These are phyloP conservation scores for Empidonax alnorum DNA, from an alignment of 2,113 vertebrate genomes.

Conservation along the genomic window DNA sequence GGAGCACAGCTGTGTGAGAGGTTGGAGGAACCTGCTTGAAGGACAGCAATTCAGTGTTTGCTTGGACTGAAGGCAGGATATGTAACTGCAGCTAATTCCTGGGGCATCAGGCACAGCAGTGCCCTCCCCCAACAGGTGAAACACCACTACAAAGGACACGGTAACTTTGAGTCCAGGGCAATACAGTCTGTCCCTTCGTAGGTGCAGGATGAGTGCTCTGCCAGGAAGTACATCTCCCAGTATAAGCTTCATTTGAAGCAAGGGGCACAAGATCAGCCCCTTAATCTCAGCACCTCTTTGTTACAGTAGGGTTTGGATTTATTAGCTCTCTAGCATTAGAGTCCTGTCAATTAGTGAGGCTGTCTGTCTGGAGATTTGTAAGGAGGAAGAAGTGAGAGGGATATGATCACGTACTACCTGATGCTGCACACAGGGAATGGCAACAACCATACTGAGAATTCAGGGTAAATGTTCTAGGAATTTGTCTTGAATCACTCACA, in stretches of 20 bases:
- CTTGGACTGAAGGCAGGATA: neutral
- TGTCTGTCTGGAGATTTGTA: neutral
- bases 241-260: neutral
- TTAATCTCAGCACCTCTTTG: neutral
- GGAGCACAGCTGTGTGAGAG: neutral
- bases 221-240: neutral
- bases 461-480: neutral
- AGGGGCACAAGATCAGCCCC: neutral
- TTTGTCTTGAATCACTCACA: neutral
- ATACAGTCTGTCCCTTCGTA: neutral
- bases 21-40: fast-evolving
- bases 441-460: neutral
- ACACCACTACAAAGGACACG: neutral
- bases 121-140: neutral
- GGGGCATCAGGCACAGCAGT: neutral
- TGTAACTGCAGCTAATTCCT: neutral
- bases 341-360: neutral
- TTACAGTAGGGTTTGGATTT: neutral
- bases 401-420: neutral
- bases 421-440: neutral
- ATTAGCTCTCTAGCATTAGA: neutral
- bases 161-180: neutral
- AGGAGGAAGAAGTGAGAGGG: neutral
- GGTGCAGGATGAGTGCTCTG: neutral
- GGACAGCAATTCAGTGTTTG: neutral